Evolutionary conservation across 2,888 invertebrate species (phyloP).

Genomic region (Neoitamus cyanurus): DNA sequence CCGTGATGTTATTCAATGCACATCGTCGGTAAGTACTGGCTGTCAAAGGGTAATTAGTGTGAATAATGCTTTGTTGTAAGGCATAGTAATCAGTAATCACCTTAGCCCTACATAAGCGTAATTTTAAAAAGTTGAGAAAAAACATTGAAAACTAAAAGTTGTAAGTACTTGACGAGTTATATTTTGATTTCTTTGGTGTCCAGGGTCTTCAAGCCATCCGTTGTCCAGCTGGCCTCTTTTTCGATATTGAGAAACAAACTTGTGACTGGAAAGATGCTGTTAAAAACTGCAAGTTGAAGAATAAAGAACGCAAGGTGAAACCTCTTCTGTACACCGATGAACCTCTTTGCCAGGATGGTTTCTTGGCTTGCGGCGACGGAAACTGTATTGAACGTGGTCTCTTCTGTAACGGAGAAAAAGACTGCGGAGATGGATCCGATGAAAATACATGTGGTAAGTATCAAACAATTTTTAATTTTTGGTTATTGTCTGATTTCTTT

Average conservation of each 20-base stretch:
- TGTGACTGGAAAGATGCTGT: slow-evolving; percentile 95
- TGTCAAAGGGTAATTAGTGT: neutral
- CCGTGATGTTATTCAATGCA: slow-evolving; percentile 95
- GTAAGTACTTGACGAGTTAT: neutral
- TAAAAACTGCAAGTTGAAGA: slow-evolving; percentile 91
- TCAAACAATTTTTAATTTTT: neutral
- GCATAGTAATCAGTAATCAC: neutral
- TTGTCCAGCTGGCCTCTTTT: slow-evolving; percentile 91
- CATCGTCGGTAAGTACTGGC: slow-evolving; percentile 80
- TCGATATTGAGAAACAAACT: slow-evolving; percentile 94
- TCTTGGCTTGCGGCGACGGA: slow-evolving; percentile 87
- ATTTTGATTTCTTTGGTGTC: neutral
- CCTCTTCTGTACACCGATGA: slow-evolving; percentile 90
- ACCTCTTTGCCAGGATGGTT: slow-evolving; percentile 88
- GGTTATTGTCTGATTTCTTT: neutral
- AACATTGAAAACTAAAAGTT: neutral
- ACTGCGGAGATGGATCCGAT: slow-evolving; percentile 88
- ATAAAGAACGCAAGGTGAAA: slow-evolving; percentile 88
- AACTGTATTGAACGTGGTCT: slow-evolving; percentile 88
- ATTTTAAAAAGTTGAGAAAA: slow-evolving; percentile 8
- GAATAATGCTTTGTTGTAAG: neutral
- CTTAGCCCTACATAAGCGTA: neutral
- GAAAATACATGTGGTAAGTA: slow-evolving; percentile 90
- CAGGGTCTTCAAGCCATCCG: slow-evolving; percentile 92
- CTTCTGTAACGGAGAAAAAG: slow-evolving; percentile 93